Percentiles rank a stretch among this genome's conserved stretches.
Conservation (phyloP, 2,888 invertebrate species). For the Stegana nigrithorax region DNA sequence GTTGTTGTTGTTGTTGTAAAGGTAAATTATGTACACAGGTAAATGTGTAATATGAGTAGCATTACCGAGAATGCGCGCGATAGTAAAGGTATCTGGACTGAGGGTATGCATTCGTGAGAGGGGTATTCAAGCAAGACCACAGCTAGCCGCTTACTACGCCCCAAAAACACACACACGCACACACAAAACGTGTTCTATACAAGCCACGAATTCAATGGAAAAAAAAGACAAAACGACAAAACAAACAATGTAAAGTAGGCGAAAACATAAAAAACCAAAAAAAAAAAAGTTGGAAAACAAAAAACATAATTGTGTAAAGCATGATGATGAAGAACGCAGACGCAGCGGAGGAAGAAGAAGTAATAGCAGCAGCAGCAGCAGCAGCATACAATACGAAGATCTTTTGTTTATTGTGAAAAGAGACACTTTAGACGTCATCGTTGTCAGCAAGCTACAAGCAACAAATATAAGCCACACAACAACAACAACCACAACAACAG, state of each 20-base stretch:
- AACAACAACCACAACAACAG: too few species aligned
- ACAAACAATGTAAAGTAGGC: too few species aligned
- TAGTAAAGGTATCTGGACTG: too few species aligned
- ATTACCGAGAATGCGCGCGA: too few species aligned
- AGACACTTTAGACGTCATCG: slow-evolving; percentile 11
- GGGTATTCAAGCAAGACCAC: too few species aligned
- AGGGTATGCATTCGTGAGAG: too few species aligned
- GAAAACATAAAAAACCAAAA: background rate
- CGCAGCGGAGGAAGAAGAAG: background rate
- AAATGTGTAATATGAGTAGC: background rate
- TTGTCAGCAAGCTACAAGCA: too few species aligned
- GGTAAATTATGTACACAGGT: background rate
- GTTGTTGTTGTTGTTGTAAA: too few species aligned
- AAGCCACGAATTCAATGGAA: background rate
- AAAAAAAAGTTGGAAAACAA: background rate
- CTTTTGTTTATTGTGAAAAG: slow-evolving; percentile 6
- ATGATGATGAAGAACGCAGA: background rate
- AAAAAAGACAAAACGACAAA: background rate
- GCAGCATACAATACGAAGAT: background rate
- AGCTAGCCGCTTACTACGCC: background rate
- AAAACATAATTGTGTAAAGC: background rate
- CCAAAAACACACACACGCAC: too few species aligned
- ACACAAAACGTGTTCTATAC: background rate
- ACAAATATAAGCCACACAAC: too few species aligned
- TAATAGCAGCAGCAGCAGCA: background rate